Evolutionary conservation across 2,797 vertebrate genomes (phyloP).

Genomic region (Tokudaia tokunoshimensis): DNA sequence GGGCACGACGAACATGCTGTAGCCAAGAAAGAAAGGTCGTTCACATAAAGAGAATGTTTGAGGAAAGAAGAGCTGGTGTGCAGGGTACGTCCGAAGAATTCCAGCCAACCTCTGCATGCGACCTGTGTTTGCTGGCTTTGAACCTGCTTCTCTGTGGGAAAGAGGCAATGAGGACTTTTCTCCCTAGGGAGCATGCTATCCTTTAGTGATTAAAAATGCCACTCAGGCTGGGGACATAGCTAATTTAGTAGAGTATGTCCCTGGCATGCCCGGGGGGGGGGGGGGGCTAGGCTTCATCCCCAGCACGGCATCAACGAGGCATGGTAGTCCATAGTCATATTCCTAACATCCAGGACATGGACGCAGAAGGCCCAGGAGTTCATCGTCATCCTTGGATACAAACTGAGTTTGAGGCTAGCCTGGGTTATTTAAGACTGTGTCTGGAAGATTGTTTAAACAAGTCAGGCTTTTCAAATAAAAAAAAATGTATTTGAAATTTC

Average conservation of each 20-base stretch:
- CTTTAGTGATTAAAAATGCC: not conserved
- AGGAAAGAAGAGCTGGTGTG: not conserved
- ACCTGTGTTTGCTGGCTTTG: not conserved
- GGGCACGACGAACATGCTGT: not conserved
- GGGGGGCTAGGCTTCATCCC: too few relatives aligned
- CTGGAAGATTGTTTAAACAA: not conserved
- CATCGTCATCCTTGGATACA: not conserved
- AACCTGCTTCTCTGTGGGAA: not conserved
- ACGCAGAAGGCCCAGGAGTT: not conserved
- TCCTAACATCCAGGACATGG: not conserved
- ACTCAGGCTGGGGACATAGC: not conserved
- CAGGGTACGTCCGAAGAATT: not conserved
- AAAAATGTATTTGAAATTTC: not conserved
- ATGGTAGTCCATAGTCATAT: not conserved
- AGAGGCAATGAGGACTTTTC: not conserved
- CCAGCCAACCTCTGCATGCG: too few relatives aligned
- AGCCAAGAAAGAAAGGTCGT: not conserved
- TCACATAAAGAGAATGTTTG: not conserved
- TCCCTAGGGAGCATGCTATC: not conserved
- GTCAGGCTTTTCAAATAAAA: not conserved
- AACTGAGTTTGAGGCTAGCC: not conserved
- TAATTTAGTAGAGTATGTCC: not conserved
- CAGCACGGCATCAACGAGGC: not conserved
- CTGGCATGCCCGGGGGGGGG: not conserved
- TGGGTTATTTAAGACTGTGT: not conserved